A percentile compares a stretch with the other conserved stretches of the same genome.
Conservation (phyloP, 2,888 invertebrate species). For the Leptura quadrifasciata region DNA sequence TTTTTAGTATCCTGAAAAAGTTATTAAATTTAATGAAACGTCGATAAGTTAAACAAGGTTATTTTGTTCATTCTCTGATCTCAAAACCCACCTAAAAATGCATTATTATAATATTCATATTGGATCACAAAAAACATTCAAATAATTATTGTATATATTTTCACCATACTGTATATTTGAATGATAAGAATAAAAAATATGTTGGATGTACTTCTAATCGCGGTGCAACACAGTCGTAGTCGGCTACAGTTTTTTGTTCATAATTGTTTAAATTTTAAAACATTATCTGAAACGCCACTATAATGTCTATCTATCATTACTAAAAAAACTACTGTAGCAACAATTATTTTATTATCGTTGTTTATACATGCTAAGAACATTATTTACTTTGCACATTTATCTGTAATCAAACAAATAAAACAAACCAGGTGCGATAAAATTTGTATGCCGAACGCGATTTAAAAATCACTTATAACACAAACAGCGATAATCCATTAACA, state of each 20-base stretch:
- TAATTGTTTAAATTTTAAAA: not conserved
- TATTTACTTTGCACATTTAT: constrained; percentile 27
- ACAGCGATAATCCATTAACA: constrained; percentile 28
- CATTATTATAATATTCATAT: too few relatives aligned
- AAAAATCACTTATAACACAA: constrained; percentile 31
- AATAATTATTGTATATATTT: too few relatives aligned
- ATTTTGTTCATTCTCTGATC: too few relatives aligned
- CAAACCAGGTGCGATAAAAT: not conserved
- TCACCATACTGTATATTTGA: too few relatives aligned
- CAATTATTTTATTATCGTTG: not conserved
- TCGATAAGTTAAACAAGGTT: too few relatives aligned
- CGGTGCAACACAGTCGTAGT: too few relatives aligned
- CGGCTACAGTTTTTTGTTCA: not conserved
- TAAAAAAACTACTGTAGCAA: not conserved
- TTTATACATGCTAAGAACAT: not conserved
- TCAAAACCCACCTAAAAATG: too few relatives aligned
- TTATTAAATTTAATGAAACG: too few relatives aligned
- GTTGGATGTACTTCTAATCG: too few relatives aligned
- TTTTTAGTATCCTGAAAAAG: too few relatives aligned
- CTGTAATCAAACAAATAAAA: constrained; percentile 19
- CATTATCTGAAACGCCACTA: not conserved
- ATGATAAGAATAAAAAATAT: too few relatives aligned
- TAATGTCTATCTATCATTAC: not conserved
- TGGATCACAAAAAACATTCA: too few relatives aligned
- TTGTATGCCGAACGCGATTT: constrained; percentile 1